Evolutionary conservation across 1,140 invertebrate species (phyloP).

Genomic region (Panagrolaimus sp.): DNA sequence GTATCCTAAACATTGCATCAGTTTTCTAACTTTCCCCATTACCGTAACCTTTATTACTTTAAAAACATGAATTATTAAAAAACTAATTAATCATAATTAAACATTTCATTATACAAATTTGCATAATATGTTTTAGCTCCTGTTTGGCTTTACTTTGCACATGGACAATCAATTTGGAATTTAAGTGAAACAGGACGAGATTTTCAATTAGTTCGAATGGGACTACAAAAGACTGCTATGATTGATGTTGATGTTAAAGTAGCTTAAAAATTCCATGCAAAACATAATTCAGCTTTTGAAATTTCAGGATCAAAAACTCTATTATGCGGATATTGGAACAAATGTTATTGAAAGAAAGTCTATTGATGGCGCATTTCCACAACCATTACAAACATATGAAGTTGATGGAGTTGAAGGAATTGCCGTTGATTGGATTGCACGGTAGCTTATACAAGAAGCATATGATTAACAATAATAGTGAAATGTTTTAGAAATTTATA

Average conservation of each 20-base stretch:
- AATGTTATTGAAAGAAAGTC: conserved; percentile 38
- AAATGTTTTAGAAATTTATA: conserved; percentile 34
- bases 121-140: conserved; percentile 44
- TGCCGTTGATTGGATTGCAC: conserved; percentile 44
- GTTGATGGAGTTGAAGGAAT: conserved; percentile 48
- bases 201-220: conserved; percentile 39
- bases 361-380: conserved; percentile 37
- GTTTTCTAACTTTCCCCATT: no score
- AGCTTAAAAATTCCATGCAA: not conserved
- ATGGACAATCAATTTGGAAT: conserved; percentile 51
- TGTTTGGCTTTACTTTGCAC: conserved; percentile 46
- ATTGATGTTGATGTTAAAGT: conserved; percentile 47
- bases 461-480: no score
- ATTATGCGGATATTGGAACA: conserved; percentile 42
- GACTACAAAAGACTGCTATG: conserved; percentile 49
- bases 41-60: no score
- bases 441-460: conserved; percentile 17
- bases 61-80: no score
- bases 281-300: conserved; percentile 3
- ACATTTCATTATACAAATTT: not conserved
- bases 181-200: conserved; percentile 42
- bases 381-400: conserved; percentile 43
- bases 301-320: conserved; percentile 28
- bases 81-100: no score
- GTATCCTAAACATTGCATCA: no score